These are phyloP conservation scores for Coecobrya sp. DNA, from an alignment of 2,888 invertebrate species.

Conservation along the genomic window DNA sequence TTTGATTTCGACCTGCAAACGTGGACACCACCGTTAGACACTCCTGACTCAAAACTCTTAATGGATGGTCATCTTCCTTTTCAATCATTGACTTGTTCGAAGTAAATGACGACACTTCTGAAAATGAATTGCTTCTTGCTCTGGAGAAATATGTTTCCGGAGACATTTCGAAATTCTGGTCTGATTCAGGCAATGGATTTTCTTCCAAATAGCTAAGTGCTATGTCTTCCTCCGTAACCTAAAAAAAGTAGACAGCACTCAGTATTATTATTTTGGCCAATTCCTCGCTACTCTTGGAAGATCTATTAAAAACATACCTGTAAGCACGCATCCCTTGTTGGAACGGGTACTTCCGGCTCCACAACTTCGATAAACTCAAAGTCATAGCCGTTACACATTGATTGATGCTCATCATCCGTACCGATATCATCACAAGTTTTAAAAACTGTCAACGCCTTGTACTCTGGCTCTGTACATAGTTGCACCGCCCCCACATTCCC, in stretches of 20 bases:
- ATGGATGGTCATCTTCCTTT: constrained; percentile 91
- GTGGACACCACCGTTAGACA: constrained; percentile 97
- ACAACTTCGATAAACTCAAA: constrained; percentile 94
- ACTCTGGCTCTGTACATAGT: constrained; percentile 85
- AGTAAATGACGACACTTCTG: constrained; percentile 81
- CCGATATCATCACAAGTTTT: constrained; percentile 90
- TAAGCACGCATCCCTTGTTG: constrained; percentile 95
- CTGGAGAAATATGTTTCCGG: constrained; percentile 82
- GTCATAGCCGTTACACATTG: constrained; percentile 91
- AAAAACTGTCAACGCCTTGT: constrained; percentile 90
- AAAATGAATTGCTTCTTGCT: constrained; percentile 81
- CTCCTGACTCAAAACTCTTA: constrained; percentile 96
- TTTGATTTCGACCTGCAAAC: constrained; percentile 94
- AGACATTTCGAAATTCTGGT: constrained; percentile 90
- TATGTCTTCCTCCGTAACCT: constrained; percentile 95
- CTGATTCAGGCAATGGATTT: constrained; percentile 92
- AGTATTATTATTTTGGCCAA: background rate
- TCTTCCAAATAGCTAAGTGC: constrained; percentile 93
- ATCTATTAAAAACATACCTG: constrained; percentile 90
- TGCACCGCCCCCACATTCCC: constrained; percentile 17
- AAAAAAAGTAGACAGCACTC: constrained; percentile 41
- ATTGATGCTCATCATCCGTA: constrained; percentile 87
- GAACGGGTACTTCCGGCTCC: constrained; percentile 94
- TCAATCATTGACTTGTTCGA: constrained; percentile 80
- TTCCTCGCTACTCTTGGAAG: background rate